A percentile compares a stretch with the other conserved stretches of the same genome.
Evolutionary conservation across 2,888 invertebrate genomes (phyloP).

Genomic region (Rosalia funebris): DNA sequence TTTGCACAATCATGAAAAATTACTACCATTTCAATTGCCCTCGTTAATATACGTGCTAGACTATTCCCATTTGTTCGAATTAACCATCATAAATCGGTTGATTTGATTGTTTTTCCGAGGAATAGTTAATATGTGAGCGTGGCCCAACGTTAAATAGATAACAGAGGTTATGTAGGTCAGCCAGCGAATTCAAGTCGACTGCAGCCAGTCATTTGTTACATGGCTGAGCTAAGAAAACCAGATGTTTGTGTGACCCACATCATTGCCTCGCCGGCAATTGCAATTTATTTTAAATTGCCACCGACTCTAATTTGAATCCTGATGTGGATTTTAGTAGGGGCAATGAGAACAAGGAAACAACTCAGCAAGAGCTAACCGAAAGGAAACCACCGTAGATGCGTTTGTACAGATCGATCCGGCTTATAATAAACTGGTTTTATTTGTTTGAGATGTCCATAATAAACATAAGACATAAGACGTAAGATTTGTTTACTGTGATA

Average conservation of each 20-base stretch:
- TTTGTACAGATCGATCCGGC: too few relatives aligned
- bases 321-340: neutral
- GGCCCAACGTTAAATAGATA: slow-evolving; percentile 7
- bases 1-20: too few relatives aligned
- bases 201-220: slow-evolving; percentile 28
- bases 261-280: slow-evolving; percentile 16
- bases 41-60: too few relatives aligned
- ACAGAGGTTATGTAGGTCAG: slow-evolving; percentile 20
- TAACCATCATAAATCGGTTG: too few relatives aligned
- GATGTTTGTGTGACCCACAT: slow-evolving; percentile 41
- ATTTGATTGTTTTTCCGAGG: slow-evolving; percentile 14
- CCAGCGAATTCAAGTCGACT: slow-evolving; percentile 18
- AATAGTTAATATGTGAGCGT: neutral
- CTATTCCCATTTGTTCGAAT: too few relatives aligned
- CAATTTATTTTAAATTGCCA: slow-evolving; percentile 16
- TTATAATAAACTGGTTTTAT: too few relatives aligned
- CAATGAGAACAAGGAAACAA: neutral
- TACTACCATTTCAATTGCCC: too few relatives aligned
- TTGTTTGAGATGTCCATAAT: too few relatives aligned
- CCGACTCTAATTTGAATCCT: neutral
- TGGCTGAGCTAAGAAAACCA: slow-evolving; percentile 35
- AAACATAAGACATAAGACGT: too few relatives aligned
- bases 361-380: neutral
- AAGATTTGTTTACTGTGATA: too few relatives aligned
- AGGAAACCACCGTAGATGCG: neutral